Conservation (phyloP, 2,113 vertebrate species). For the Syngnathus scovelli region DNA sequence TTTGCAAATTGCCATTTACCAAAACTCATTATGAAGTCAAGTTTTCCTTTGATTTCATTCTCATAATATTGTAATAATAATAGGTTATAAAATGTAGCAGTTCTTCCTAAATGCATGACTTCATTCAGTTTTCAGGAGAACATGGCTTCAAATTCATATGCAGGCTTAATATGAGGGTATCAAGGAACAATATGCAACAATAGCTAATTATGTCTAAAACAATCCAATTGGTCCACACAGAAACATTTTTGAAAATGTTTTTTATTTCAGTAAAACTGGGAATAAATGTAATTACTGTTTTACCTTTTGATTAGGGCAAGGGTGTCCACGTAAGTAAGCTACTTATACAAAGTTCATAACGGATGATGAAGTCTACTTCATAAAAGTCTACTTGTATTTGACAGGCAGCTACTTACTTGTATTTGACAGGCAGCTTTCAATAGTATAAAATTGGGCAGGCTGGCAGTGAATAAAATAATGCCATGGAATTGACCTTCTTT, state of each 20-base stretch:
- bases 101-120: not conserved
- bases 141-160: conserved; percentile 23
- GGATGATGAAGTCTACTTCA: no score
- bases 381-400: no score
- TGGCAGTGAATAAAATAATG: no score
- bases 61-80: conserved; percentile 11
- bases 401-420: no score
- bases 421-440: no score
- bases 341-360: no score
- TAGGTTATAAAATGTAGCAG: not conserved
- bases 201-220: conserved; percentile 3
- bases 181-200: conserved; percentile 20
- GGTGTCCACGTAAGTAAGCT: no score
- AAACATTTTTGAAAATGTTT: not conserved
- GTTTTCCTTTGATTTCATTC: conserved; percentile 42
- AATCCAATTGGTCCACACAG: conserved; percentile 3
- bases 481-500: no score
- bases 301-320: not conserved
- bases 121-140: not conserved
- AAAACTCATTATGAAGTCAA: conserved; percentile 51
- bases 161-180: conserved; percentile 25
- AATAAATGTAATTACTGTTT: not conserved
- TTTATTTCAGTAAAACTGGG: not conserved
- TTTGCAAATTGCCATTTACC: conserved; percentile 53
- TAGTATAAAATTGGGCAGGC: no score